Conservation (phyloP, 2,113 vertebrate genomes). For the Sinocyclocheilus rhinocerous region DNA sequence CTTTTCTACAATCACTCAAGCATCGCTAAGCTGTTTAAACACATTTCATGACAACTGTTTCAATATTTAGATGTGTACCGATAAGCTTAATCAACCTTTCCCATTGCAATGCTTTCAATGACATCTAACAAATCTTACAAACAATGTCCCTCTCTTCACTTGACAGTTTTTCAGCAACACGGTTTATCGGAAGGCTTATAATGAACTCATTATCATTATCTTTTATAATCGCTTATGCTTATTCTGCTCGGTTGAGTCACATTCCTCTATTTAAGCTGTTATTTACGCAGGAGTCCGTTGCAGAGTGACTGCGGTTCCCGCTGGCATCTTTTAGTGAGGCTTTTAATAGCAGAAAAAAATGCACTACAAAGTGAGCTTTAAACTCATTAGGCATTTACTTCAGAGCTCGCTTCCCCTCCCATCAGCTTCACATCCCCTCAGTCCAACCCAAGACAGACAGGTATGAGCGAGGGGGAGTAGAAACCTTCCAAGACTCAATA, state of each 20-base stretch:
- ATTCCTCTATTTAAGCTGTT: slow-evolving; percentile 12
- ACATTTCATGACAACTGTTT: not conserved
- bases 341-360: slow-evolving; percentile 9
- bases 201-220: slow-evolving; percentile 2
- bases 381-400: slow-evolving; percentile 57
- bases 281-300: not conserved
- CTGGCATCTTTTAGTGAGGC: not conserved
- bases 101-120: not conserved
- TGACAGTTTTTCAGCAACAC: not conserved
- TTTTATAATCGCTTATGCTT: not conserved
- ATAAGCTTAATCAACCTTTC: slow-evolving; percentile 13
- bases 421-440: slow-evolving; percentile 23
- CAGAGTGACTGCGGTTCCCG: not conserved
- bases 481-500: slow-evolving; percentile 27
- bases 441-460: slow-evolving; percentile 12
- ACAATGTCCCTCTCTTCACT: slow-evolving; percentile 1
- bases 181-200: not conserved
- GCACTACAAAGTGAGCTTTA: slow-evolving; percentile 45
- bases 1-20: not conserved
- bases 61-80: slow-evolving; percentile 26
- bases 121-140: slow-evolving; percentile 13
- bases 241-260: not conserved
- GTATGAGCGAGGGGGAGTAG: slow-evolving; percentile 28
- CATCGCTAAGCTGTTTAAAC: not conserved
- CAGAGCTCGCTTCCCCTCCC: slow-evolving; percentile 32